A percentile compares a stretch with the other conserved stretches of the same genome.
phyloP scores from a whole-genome alignment of 2,888 invertebrate species.

The Pyrrhosoma nymphula region DNA sequence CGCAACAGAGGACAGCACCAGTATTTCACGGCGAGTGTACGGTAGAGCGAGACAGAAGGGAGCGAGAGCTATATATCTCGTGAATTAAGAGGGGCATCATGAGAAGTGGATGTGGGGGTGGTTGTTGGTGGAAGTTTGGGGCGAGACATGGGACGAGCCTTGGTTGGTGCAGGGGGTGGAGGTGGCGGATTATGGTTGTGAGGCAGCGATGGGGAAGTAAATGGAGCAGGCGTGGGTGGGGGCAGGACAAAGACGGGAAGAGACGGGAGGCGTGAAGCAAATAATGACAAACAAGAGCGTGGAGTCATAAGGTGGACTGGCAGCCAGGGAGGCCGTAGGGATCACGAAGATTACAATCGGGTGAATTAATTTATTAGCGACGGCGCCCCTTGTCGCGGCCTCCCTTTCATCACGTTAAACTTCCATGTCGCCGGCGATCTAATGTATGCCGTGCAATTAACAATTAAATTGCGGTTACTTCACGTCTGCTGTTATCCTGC shows the following conservation, averaged over 20 bases:
- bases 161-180: not conserved
- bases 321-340: not conserved
- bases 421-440: no score
- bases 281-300: not conserved
- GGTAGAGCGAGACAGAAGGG: not conserved
- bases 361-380: not conserved
- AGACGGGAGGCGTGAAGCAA: constrained; percentile 24
- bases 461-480: no score
- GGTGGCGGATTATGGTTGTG: not conserved
- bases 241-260: not conserved
- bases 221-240: not conserved
- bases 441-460: no score
- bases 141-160: not conserved
- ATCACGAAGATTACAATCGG: not conserved
- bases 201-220: not conserved
- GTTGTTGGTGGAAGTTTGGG: not conserved
- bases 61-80: not conserved
- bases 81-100: constrained; percentile 23
- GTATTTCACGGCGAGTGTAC: constrained; percentile 25
- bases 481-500: no score
- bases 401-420: not conserved
- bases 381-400: not conserved
- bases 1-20: constrained; percentile 32
- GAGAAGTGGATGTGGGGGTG: not conserved
- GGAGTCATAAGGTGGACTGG: not conserved